Conservation (phyloP, 1,140 invertebrate species). For the Agrilus planipennis region DNA sequence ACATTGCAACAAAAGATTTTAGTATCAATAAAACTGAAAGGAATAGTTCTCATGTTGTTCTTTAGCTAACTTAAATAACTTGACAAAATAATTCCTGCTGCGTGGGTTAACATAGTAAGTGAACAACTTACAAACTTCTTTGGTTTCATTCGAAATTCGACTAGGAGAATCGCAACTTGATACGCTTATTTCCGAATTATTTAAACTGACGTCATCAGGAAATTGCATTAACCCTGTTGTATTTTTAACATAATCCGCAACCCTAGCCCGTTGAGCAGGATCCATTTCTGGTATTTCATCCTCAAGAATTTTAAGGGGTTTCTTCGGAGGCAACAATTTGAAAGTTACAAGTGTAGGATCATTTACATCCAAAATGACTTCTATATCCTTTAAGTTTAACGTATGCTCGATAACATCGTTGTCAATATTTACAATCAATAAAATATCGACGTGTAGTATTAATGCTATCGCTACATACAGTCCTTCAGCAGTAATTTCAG, state of each 20-base stretch:
- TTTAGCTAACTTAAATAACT: conserved; percentile 38
- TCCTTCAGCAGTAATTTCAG: conserved; percentile 32
- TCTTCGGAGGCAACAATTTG: conserved; percentile 16
- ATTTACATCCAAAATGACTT: conserved; percentile 28
- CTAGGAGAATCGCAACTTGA: conserved; percentile 20
- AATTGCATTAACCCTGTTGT: conserved; percentile 35
- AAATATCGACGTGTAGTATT: conserved; percentile 36
- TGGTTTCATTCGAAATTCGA: conserved; percentile 18
- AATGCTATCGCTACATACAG: conserved; percentile 36
- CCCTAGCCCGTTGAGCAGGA: conserved; percentile 39
- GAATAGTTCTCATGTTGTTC: conserved; percentile 29
- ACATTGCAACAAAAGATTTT: too few species aligned
- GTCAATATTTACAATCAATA: conserved; percentile 36
- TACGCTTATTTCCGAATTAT: conserved; percentile 27
- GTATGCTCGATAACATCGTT: conserved; percentile 38
- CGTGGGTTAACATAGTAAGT: conserved; percentile 38
- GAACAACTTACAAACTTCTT: conserved; percentile 32
- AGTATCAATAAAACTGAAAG: conserved; percentile 19
- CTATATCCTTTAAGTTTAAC: conserved; percentile 36
- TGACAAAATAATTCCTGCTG: conserved; percentile 38
- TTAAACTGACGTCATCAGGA: conserved; percentile 13
- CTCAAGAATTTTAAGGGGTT: conserved; percentile 18
- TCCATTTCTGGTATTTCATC: conserved; percentile 37
- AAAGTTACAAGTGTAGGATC: conserved; percentile 37
- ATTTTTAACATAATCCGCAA: conserved; percentile 42